phyloP scores from a whole-genome alignment of 1,140 invertebrate genomes.

The Globodera ellingtonae region DNA sequence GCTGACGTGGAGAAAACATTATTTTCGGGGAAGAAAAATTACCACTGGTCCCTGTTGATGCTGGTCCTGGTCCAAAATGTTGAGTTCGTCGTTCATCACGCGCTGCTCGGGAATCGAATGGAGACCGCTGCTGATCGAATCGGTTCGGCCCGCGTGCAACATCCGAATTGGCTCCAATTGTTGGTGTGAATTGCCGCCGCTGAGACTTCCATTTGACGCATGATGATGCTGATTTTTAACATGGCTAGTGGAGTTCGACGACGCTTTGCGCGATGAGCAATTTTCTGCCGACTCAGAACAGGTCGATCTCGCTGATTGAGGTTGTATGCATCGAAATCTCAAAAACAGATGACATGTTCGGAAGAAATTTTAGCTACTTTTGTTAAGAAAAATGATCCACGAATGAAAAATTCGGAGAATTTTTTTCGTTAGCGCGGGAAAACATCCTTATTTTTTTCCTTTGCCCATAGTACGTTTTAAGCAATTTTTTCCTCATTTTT shows the following conservation, averaged over 20 bases:
- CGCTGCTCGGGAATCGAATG: slow-evolving; percentile 27
- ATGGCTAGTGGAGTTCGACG: slow-evolving; percentile 9
- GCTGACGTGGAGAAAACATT: too few relatives aligned
- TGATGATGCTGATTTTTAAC: not conserved
- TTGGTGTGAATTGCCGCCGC: not conserved
- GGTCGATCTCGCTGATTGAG: not conserved
- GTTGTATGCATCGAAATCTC: not conserved
- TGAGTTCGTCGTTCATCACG: slow-evolving; percentile 12
- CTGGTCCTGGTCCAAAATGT: not conserved
- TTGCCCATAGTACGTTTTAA: not conserved
- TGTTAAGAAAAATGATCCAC: too few relatives aligned
- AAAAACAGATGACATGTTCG: not conserved
- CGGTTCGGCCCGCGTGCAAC: not conserved
- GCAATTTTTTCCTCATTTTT: not conserved
- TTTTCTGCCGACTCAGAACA: not conserved
- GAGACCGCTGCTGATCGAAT: slow-evolving; percentile 28
- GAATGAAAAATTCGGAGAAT: too few relatives aligned
- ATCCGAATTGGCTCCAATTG: slow-evolving; percentile 4
- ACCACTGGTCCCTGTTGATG: too few relatives aligned
- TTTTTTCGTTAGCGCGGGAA: too few relatives aligned
- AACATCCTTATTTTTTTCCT: too few relatives aligned
- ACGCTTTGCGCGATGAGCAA: slow-evolving; percentile 8
- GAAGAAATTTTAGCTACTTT: too few relatives aligned
- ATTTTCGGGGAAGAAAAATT: too few relatives aligned
- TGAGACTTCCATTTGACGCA: slow-evolving; percentile 1